Evolutionary conservation across 2,113 vertebrate species (phyloP), one percentile per base, ranked within the genome.

Genomic region (Oncorhynchus kisutch): DNA sequence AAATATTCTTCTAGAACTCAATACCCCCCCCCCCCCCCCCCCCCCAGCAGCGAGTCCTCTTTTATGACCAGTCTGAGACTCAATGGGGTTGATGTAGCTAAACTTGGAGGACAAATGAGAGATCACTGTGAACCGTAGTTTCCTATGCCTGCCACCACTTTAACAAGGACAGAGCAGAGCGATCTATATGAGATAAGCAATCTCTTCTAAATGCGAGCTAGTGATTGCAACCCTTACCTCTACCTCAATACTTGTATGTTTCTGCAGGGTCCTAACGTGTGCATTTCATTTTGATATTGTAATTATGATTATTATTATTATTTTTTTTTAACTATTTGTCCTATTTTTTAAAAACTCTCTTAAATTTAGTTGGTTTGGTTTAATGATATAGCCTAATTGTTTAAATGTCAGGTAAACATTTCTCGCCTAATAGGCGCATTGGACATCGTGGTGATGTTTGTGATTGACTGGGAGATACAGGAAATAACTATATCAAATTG

Each of bases 211-310:
- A 90, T 86, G 91, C 84, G 84, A 84, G 91, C 87, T 79, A 85
- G 85, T 86, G 84, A 85, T 82, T 64, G 90, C 85, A 87, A 89
- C 90, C 88, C 88, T 86, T 84, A 5, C 74, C 64, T 85, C 90
- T 86, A 88, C 90, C 89, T 88, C 87, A 80, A 84, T 87, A 86
- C 88, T 87, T 60, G 80, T 76, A 78, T 88, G 85, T 88, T 88
- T 87, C 92, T 91, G 91, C 93, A 89, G 92, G 93, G 94, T 94
- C 94, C 93, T 94, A 94, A 91, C 87, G 92, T 89, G 66, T 12
- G 74, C 74, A 68, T 16, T 45, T 68, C 1, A 7, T 34, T 34
- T 8, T 34, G 34, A 34, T 34, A 72, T 69, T 48, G 9, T 45
- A 11, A 45, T 45, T 12, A 45, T 45, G 9, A 39, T 39, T 9